Base-by-base conservation (phyloP, 1,140 invertebrate genomes). In the Drosophila watanabei region DNA sequence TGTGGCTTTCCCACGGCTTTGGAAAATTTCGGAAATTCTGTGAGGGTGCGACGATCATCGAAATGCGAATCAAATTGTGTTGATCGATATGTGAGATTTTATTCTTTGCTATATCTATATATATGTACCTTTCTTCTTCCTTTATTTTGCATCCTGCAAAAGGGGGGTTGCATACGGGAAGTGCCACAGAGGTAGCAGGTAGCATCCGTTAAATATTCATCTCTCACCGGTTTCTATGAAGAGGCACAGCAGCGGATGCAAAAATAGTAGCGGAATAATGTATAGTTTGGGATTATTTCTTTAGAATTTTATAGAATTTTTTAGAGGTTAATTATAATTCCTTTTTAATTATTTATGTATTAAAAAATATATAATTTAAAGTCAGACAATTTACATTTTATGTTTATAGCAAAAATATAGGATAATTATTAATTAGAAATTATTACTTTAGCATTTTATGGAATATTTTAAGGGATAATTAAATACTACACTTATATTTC, bases 31-130 rank as follows among this genome's bases (percentile, higher is more conserved):
- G 13, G 28, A 35, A 57, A 48, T 8, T 49, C 32, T 5, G 46
- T 11, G 28, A 68, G 73, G 75, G 62, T 77, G 75, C 58, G 57
- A 41, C 64, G 24, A 71, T 33, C 62, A 71, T 33, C 62, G 33
- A 79, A 84, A 84, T 89, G 84, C 85, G 84, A 88, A 89, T 88
- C 84, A 85, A 88, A 88, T 89, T 80, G 41, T 68, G 48, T 75
- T 89, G 84, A 89, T 88, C 78, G 84, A 88, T 89, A 75, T 80
- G 65, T 71, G 71, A 73, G 68, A 62, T 28, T 57, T 39, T 24
- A 24, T 24, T 57, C 24, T 33, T 39, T 5, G 18, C 11, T 20
- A 20, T 3, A n/a, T n/a, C n/a, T n/a, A n/a, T 41, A 1, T 11
- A 7, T 8, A 24, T 24, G 46, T 16, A 16, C 46, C 24, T 9